These are phyloP conservation scores for Pithecia hirsuta DNA, from an alignment of 2,797 vertebrate genomes.

Conservation along the genomic window DNA sequence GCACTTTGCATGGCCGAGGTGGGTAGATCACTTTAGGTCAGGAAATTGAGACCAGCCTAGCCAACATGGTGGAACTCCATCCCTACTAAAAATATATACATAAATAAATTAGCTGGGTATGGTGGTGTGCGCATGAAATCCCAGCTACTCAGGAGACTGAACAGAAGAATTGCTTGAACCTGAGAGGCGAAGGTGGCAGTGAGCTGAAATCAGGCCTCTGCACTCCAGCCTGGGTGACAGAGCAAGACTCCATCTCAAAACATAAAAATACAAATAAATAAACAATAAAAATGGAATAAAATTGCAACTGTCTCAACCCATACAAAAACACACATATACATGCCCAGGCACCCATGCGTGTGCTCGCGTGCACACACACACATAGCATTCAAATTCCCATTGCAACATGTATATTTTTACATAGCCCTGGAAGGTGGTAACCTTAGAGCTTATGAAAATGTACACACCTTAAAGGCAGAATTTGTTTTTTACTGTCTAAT, in stretches of 20 bases:
- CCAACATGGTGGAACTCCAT: not conserved
- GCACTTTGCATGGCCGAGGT: not conserved
- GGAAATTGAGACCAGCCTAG: not conserved
- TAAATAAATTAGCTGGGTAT: not conserved
- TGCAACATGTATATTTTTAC: not conserved
- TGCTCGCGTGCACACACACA: fast-evolving
- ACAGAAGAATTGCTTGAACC: not conserved
- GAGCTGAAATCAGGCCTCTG: not conserved
- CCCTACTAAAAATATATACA: not conserved
- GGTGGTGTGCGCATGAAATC: not conserved
- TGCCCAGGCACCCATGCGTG: too few species aligned
- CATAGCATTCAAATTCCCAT: not conserved
- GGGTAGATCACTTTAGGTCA: not conserved
- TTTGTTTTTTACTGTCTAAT: not conserved
- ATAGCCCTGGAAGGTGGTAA: not conserved
- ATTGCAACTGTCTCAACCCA: not conserved
- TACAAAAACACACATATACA: not conserved
- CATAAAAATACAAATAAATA: not conserved
- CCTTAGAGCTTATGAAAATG: not conserved
- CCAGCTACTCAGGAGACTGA: not conserved
- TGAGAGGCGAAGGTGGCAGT: not conserved
- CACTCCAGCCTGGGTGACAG: not conserved
- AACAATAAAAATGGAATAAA: not conserved
- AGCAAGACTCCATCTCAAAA: not conserved
- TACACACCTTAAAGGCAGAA: not conserved